Evolutionary conservation across 2,113 vertebrate species (phyloP).

Genomic region (Corythornis vintsioides): DNA sequence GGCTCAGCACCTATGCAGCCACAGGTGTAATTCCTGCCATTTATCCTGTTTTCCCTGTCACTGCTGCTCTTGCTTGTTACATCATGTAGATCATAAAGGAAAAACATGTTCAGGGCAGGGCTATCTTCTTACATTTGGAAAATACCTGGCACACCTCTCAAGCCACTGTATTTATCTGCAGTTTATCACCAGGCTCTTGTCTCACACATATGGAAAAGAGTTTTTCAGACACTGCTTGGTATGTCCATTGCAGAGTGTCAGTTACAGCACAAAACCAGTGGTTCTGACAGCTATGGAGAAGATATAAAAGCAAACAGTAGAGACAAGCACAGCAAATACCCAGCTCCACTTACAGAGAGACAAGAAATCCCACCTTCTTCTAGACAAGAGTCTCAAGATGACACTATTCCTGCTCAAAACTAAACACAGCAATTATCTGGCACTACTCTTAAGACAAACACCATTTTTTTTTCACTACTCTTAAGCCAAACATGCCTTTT

Average conservation of each 20-base stretch:
- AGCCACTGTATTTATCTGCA: background rate
- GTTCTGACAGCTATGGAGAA: background rate
- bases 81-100: background rate
- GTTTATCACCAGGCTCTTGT: background rate
- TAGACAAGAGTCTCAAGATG: background rate
- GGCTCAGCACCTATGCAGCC: background rate
- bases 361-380: background rate
- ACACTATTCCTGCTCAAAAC: background rate
- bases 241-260: fast-evolving
- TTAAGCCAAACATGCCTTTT: too few species aligned
- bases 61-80: background rate
- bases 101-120: constrained; percentile 13
- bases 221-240: background rate
- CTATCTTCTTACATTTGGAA: background rate
- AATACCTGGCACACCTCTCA: constrained; percentile 8
- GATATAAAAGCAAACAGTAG: background rate
- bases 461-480: too few species aligned
- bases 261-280: background rate
- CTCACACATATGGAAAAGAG: background rate
- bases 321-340: background rate
- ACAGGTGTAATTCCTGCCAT: background rate
- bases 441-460: background rate
- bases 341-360: background rate
- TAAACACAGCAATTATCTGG: background rate
- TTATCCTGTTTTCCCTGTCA: background rate